Evolutionary conservation across 1,140 invertebrate genomes (phyloP), one percentile per base, ranked within the genome.

Genomic region (Magallana ariakensis): DNA sequence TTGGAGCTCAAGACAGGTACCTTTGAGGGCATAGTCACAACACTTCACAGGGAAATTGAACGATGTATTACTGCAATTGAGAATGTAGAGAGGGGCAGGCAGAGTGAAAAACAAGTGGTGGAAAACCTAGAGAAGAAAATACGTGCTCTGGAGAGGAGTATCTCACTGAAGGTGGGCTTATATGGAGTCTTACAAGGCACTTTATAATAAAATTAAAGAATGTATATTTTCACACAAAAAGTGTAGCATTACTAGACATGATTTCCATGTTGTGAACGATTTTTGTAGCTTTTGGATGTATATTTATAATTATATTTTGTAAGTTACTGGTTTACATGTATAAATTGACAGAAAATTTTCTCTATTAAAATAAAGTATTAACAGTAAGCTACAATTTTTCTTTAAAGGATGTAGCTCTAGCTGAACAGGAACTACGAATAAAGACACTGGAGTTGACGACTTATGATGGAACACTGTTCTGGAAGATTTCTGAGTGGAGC

Each of bases 381-480:
- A 7, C 7, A n/a, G n/a, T n/a, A 62, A 62, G 0, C 62, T 26
- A 11, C 26, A 19, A 70, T 70, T 70, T 26, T 0, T 26, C 22
- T 75, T 5, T 75, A 13, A 93, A 92, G 62, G 93, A 94, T 75
- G 89, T 90, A 0, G 85, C 85, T 15, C 88, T 93, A 13, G 89
- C 91, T 10, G 92, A 93, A 60, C 89, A 90, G 66, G 91, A 93
- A n/a, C 86, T 90, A 54, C 88, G 90, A 60, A 86, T 93, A 16
- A 84, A 91, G 19, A 87, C 89, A 9, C 80, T 93, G 85, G 92
- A 94, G 87, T 86, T 90, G 22, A 90, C 91, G 4, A 92, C 91
- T 55, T 93, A 92, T 83, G 92, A 94, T 88, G 94, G 94, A 9
- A 91, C 89, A 0, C 85, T 94, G 9, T 85, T 94, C 10, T 94